Conservation (phyloP, 2,888 invertebrate species). For the Philhelius pedissequus region DNA sequence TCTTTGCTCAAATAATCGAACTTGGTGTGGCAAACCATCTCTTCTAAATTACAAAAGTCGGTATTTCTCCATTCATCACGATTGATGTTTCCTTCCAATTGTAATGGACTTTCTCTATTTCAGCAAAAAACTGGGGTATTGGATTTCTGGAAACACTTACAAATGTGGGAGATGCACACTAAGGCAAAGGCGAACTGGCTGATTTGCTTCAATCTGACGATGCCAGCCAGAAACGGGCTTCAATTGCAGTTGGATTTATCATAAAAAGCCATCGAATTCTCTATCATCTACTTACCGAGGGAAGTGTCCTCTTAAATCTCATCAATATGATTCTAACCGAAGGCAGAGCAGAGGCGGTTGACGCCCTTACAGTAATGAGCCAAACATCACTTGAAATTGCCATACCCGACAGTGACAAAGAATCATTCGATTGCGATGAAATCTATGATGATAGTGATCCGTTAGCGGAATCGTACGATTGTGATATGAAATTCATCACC, state of each 20-base stretch:
- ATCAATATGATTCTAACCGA: slow-evolving; percentile 75
- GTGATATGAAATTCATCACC: slow-evolving; percentile 76
- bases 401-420: slow-evolving; percentile 70
- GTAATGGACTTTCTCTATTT: neutral
- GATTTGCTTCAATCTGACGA: slow-evolving; percentile 75
- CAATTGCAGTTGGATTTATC: slow-evolving; percentile 77
- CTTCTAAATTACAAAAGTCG: slow-evolving; percentile 75
- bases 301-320: slow-evolving; percentile 75
- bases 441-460: slow-evolving; percentile 56
- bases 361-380: slow-evolving; percentile 76
- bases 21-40: slow-evolving; percentile 76
- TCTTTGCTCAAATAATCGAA: slow-evolving; percentile 77
- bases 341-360: slow-evolving; percentile 75
- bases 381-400: slow-evolving; percentile 74
- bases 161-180: slow-evolving; percentile 78
- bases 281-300: slow-evolving; percentile 76
- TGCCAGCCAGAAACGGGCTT: slow-evolving; percentile 75
- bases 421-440: slow-evolving; percentile 67
- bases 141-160: slow-evolving; percentile 76
- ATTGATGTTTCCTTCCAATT: no score
- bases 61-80: slow-evolving; percentile 65
- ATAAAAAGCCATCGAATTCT: slow-evolving; percentile 76
- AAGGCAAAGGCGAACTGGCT: slow-evolving; percentile 77
- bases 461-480: slow-evolving; percentile 51
- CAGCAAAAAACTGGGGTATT: slow-evolving; percentile 75